Base-by-base conservation (phyloP, 2,888 invertebrate species). In the Eupithecia abbreviata region DNA sequence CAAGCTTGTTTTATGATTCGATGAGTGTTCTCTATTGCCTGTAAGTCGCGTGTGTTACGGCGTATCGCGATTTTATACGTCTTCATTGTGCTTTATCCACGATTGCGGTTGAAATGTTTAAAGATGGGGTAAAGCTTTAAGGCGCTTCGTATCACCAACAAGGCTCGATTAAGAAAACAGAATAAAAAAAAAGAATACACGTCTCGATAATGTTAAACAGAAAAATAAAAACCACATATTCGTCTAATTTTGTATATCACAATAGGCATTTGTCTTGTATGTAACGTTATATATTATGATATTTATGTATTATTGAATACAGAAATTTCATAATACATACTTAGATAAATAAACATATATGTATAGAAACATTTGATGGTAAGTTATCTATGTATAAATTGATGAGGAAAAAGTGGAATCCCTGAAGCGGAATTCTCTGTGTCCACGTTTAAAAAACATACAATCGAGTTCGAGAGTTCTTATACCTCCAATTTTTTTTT, bases 11-110 rank as follows among this genome's bases (percentile, higher is more conserved):
- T 90, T 91, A 91, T 89, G 89, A 91, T 88, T 88, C 90, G 89
- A 89, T 89, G 89, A 90, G 88, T 89, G 88, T 89, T 89, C 86
- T 86, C 86, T 88, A 89, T 89, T 87, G 89, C 87, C 84, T 88
- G 88, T 89, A 88, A 89, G 86, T 86, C 85, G 85, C 82, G 82
- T 83, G 85, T 87, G 85, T 84, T 85, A 82, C 81, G 80, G 82
- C 81, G 81, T 87, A 88, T 88, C 84, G 84, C 85, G 84, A 88
- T 89, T 89, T 90, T 89, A 88, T 90, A 88, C 84, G 85, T 84
- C 86, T 87, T 87, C 83, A 88, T 88, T 85, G 84, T 82, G 79
- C 80, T 85, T 86, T 84, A 82, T 80, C 76, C 77, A 76, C 77
- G 47, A 80, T 77, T 78, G 78, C 66, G 73, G 73, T 81, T 73